Conservation (phyloP, 1,140 invertebrate species). For the Cotesia glomerata region DNA sequence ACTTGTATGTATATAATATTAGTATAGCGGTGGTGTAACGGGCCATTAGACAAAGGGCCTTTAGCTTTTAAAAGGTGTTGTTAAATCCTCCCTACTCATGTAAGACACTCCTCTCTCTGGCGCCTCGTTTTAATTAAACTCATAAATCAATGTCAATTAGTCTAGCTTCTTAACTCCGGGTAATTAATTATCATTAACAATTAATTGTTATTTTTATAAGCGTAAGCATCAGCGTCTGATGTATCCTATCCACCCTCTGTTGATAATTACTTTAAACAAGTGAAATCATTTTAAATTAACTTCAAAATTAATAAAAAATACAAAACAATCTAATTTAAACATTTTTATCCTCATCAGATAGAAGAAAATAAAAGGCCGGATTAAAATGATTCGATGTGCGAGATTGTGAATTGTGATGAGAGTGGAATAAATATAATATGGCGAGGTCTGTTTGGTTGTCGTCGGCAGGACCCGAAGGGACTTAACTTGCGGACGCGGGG, state of each 20-base stretch:
- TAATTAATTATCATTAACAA: conserved; percentile 58
- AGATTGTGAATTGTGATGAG: neutral
- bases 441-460: conserved; percentile 33
- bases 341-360: too few relatives aligned
- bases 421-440: conserved; percentile 11
- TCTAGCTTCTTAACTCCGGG: conserved; percentile 27
- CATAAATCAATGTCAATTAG: conserved; percentile 63
- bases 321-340: too few relatives aligned
- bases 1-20: too few relatives aligned
- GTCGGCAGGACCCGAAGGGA: conserved; percentile 34
- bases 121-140: conserved; percentile 59
- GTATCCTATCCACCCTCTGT: conserved; percentile 28
- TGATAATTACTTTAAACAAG: neutral
- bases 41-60: conserved; percentile 19
- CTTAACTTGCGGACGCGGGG: conserved; percentile 45
- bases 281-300: too few relatives aligned
- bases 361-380: too few relatives aligned
- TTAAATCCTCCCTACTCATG: conserved; percentile 45
- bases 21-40: neutral
- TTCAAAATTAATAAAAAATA: too few relatives aligned
- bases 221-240: conserved; percentile 37
- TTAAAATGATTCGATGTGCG: too few relatives aligned
- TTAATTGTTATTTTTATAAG: conserved; percentile 54
- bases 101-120: conserved; percentile 51
- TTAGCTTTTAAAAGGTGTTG: conserved; percentile 50